Evolutionary conservation across 2,797 vertebrate species (phyloP).

Genomic region (Aulostomus chinensis): DNA sequence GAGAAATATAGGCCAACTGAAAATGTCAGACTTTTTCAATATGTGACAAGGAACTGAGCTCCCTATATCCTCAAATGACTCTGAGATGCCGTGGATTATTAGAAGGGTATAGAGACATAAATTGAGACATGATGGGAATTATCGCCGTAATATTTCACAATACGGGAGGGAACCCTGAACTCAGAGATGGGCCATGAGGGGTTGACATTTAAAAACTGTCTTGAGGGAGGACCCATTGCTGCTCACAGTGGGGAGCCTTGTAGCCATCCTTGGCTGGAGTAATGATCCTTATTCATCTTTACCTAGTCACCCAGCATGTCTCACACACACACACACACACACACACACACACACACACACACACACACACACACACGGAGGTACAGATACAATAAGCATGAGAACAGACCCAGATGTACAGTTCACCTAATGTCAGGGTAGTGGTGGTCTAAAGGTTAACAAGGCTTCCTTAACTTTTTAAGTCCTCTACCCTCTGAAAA

Average conservation of each 20-base stretch:
- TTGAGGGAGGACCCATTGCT: constrained; percentile 52
- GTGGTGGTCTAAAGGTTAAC: no score
- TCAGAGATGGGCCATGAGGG: constrained; percentile 30
- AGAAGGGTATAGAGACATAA: constrained; percentile 39
- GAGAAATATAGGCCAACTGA: constrained; percentile 38
- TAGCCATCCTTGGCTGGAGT: constrained; percentile 50
- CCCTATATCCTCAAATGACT: constrained; percentile 37
- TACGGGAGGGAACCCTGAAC: constrained; percentile 45
- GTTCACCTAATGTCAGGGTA: no score
- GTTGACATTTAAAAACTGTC: constrained; percentile 65
- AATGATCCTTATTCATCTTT: constrained; percentile 64
- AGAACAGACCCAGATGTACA: no score
- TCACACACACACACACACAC: constrained; percentile 16
- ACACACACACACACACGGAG: not conserved
- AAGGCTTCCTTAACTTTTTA: no score
- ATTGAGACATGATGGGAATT: constrained; percentile 64
- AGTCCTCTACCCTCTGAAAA: no score
- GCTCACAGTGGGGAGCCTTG: constrained; percentile 44
- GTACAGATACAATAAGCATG: no score
- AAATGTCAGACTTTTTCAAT: constrained; percentile 60
- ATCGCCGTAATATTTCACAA: constrained; percentile 51
- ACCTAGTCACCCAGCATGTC: constrained; percentile 31
- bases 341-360: not conserved
- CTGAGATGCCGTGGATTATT: constrained; percentile 40
- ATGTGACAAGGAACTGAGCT: not conserved